These are phyloP conservation scores for Bedellia somnulentella DNA, from an alignment of 2,888 invertebrate genomes.

Conservation along the genomic window DNA sequence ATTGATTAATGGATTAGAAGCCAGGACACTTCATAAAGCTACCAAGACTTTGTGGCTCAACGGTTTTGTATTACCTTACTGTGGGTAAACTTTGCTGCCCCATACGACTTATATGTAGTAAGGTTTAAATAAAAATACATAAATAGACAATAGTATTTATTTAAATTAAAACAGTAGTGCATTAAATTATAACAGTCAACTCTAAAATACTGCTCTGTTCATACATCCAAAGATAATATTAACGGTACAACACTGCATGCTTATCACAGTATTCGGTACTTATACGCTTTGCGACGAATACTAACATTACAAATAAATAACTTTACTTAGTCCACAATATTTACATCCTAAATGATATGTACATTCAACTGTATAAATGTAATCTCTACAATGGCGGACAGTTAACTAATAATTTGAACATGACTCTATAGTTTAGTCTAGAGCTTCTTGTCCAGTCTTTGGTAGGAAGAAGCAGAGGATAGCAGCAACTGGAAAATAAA, in stretches of 20 bases:
- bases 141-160: too few relatives aligned
- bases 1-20: too few relatives aligned
- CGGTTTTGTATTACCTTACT: too few relatives aligned
- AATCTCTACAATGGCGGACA: conserved; percentile 19
- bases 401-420: conserved; percentile 28
- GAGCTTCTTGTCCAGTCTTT: conserved; percentile 72
- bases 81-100: too few relatives aligned
- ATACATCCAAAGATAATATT: conserved; percentile 26
- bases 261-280: conserved; percentile 27
- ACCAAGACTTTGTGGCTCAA: too few relatives aligned
- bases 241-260: conserved; percentile 32
- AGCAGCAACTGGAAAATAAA: conserved; percentile 66
- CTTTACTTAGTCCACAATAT: conserved; percentile 43
- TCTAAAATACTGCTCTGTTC: conserved; percentile 53
- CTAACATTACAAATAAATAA: conserved; percentile 21
- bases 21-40: too few relatives aligned
- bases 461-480: conserved; percentile 74
- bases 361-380: conserved; percentile 29
- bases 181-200: too few relatives aligned
- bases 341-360: conserved; percentile 50
- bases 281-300: conserved; percentile 14
- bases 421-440: conserved; percentile 55
- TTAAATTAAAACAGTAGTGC: too few relatives aligned
- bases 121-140: too few relatives aligned
- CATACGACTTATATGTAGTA: too few relatives aligned